Evolutionary conservation across 23 tunicate species (phyloP).

Genomic region (Botrylloides violaceus): DNA sequence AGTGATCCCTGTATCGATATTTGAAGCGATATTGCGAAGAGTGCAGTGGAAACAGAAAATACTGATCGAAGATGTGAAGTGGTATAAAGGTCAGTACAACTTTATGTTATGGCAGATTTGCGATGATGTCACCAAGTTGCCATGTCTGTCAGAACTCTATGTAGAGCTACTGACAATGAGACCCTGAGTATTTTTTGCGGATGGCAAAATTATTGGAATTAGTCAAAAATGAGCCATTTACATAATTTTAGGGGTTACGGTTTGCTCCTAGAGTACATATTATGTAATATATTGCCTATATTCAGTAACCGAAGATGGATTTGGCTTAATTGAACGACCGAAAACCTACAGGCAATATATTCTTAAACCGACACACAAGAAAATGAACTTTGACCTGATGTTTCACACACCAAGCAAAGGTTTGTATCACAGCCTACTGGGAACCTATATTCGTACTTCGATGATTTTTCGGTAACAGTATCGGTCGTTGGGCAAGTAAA

Average conservation of each 20-base stretch:
- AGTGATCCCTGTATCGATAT: slow-evolving; percentile 35
- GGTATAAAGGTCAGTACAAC: slow-evolving; percentile 93
- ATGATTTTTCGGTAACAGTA: too few species aligned
- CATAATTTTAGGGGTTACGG: too few species aligned
- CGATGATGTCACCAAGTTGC: too few species aligned
- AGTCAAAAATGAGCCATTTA: too few species aligned
- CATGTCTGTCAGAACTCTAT: too few species aligned
- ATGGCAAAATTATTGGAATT: too few species aligned
- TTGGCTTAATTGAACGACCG: not conserved
- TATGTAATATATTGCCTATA: not conserved
- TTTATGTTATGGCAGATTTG: too few species aligned
- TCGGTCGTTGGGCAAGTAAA: too few species aligned
- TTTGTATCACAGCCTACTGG: too few species aligned
- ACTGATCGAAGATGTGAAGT: slow-evolving; percentile 38
- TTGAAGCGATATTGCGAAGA: slow-evolving; percentile 37
- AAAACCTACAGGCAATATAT: slow-evolving; percentile 14
- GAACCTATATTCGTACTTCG: too few species aligned
- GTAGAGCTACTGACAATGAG: too few species aligned
- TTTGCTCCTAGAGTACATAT: not conserved
- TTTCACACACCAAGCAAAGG: not conserved
- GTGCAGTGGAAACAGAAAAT: slow-evolving; percentile 23
- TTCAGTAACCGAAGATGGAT: slow-evolving; percentile 12
- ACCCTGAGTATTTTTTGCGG: too few species aligned
- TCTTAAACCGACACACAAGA: slow-evolving; percentile 17
- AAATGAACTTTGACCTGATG: slow-evolving; percentile 16